Base-by-base conservation (phyloP, 2,113 vertebrate species). In the Ammodytes dubius region DNA sequence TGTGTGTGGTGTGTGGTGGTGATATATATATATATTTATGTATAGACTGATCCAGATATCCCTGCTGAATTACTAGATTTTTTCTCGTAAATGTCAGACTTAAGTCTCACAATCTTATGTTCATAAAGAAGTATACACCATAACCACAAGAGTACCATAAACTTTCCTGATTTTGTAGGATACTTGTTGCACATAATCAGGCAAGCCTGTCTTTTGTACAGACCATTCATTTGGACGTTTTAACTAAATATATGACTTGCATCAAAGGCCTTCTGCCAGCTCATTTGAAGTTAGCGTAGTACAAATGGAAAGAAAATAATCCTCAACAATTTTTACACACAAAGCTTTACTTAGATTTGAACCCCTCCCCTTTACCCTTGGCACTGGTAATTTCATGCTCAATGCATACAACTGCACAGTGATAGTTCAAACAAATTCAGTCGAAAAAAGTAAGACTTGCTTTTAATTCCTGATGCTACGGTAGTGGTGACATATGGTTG, bases 401-500 rank as follows among this genome's bases (percentile, higher is more conserved):
- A 49, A 49, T 0, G 7, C 7, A 61, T 52, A 6, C 58, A 77
- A 58, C 63, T 37, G 1, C 61, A 68, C 37, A 56, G 15, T 6
- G 0, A 53, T 53, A 12, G 27, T 35, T 63, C 70, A 9, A 57
- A 60, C 39, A 61, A 57, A 67, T 79, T 19, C 37, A 63, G 40
- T 47, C 7, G 19, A 61, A 40, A 65, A 59, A 52, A 7, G 0
- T 6, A 42, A 45, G 40, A 7, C 53, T 42, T 59, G 70, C 47
- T 56, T 65, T 71, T 12, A 4, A 42, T 47, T 57, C 27, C 49
- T 70, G 4, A 19, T 40, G 66, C 35, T 19, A 58, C 1, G 1
- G 7, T 56, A 17, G 35, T 27, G 19, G 61, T 56, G 67, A 68
- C 72, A 75, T 67, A 50, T 53, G 43, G 70, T 50, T 52, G 69